These are phyloP conservation scores for Alectura lathami DNA, from an alignment of 2,113 vertebrate species.

Conservation along the genomic window DNA sequence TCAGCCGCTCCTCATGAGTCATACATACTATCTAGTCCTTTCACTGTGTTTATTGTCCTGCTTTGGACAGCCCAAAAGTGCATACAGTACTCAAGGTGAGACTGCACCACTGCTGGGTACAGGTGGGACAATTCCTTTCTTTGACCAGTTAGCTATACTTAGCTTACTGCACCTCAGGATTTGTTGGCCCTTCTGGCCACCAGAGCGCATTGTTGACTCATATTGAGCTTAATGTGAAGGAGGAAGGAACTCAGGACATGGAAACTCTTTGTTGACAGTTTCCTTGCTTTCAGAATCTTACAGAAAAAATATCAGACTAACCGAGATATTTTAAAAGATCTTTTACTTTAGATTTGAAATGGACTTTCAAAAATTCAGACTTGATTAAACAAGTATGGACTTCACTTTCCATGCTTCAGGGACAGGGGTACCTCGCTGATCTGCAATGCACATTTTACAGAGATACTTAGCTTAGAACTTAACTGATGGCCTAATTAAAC, in stretches of 20 bases:
- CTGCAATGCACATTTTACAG: neutral
- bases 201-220: neutral
- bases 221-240: neutral
- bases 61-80: neutral
- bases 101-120: neutral
- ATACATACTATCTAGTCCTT: neutral
- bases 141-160: neutral
- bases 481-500: neutral
- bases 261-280: neutral
- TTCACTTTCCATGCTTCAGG: neutral
- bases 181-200: neutral
- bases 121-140: neutral
- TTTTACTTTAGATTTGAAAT: neutral
- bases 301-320: neutral
- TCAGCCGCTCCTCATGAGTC: neutral
- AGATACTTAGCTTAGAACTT: neutral
- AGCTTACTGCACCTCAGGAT: neutral
- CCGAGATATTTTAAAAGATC: neutral
- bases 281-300: neutral
- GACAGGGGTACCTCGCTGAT: accelerated
- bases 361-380: neutral
- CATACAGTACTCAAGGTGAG: neutral
- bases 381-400: neutral
- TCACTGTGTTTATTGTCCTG: neutral
- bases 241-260: neutral